A percentile compares a stretch with the other conserved stretches of the same genome.
Evolutionary conservation across 2,113 vertebrate genomes (phyloP).

Genomic region (Turdus rufiventris): DNA sequence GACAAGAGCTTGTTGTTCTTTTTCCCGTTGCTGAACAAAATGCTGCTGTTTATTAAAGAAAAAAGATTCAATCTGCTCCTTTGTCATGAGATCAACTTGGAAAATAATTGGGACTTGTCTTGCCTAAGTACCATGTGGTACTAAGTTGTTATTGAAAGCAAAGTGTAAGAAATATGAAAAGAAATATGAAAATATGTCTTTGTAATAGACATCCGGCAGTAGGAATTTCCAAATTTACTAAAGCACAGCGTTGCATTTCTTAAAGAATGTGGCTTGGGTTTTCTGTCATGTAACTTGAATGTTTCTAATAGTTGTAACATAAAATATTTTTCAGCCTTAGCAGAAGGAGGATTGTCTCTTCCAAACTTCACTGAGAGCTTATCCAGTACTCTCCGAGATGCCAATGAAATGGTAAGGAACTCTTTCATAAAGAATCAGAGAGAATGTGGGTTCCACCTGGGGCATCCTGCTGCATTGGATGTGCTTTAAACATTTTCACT

Average conservation of each 20-base stretch:
- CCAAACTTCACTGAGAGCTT: constrained; percentile 76
- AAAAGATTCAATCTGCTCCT: not conserved
- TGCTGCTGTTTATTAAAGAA: not conserved
- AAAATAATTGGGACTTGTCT: not conserved
- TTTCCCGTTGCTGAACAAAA: not conserved
- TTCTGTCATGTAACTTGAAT: not conserved
- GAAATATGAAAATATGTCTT: not conserved
- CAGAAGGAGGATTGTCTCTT: constrained; percentile 62
- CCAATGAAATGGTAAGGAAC: constrained; percentile 88
- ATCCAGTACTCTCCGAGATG: constrained; percentile 83
- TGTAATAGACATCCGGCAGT: not conserved
- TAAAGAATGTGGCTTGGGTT: not conserved
- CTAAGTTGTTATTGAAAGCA: not conserved
- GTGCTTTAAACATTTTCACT: not conserved
- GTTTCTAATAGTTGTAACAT: not conserved
- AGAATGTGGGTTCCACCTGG: not conserved
- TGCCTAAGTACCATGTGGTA: not conserved
- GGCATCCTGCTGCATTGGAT: not conserved
- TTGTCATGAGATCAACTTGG: not conserved
- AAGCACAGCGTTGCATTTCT: not conserved
- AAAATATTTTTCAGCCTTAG: constrained; percentile 65
- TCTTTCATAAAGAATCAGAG: not conserved
- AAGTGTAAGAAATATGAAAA: not conserved
- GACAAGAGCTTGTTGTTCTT: not conserved
- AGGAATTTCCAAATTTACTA: not conserved